Conservation (phyloP, 2,888 invertebrate species). For the Polymixis lichenea region DNA sequence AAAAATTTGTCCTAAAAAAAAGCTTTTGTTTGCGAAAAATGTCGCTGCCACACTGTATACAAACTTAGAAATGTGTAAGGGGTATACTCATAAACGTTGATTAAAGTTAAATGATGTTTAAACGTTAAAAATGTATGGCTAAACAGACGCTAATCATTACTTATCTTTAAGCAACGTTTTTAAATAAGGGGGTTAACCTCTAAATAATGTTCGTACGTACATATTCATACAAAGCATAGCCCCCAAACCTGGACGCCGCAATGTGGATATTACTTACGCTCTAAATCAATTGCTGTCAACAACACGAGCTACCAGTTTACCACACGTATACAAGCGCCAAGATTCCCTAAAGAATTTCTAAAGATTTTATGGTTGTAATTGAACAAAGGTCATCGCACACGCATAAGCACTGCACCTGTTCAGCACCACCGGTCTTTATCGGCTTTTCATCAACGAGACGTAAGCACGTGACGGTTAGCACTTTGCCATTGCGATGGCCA, state of each 20-base stretch:
- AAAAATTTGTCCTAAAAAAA: no score
- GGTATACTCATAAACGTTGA: no score
- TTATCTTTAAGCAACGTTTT: no score
- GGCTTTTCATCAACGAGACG: not conserved
- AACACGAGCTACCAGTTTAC: not conserved
- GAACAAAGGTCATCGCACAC: not conserved
- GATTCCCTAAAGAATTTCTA: slow-evolving; percentile 7
- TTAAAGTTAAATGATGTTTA: no score
- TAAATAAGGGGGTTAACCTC: no score
- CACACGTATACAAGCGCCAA: not conserved
- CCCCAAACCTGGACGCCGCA: not conserved
- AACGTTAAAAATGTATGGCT: no score
- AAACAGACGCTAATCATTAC: no score
- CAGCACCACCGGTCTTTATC: not conserved
- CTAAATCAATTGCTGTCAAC: slow-evolving; percentile 18
- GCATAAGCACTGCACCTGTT: not conserved
- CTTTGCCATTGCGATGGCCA: not conserved
- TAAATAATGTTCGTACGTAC: not conserved
- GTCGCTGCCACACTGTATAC: no score
- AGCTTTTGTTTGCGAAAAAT: no score
- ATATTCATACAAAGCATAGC: not conserved
- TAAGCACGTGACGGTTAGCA: no score
- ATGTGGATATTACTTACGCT: slow-evolving; percentile 11
- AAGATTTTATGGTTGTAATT: slow-evolving; percentile 19
- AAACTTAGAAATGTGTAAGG: no score